phyloP scores from a whole-genome alignment of 2,888 invertebrate genomes.

The Lasioglossum zephyrum region DNA sequence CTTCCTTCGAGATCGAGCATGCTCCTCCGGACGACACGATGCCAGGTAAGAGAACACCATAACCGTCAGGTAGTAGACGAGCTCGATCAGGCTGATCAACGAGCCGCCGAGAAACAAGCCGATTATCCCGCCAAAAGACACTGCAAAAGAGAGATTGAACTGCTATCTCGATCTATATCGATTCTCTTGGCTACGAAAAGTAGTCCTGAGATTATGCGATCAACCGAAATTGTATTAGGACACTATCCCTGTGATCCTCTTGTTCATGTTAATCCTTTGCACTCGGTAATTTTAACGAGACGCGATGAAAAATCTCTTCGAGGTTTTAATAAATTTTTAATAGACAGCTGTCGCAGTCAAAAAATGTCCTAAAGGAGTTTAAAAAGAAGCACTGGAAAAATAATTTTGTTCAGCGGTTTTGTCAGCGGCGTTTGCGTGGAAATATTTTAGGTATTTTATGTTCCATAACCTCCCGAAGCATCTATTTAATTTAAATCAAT shows the following conservation, averaged over 20 bases:
- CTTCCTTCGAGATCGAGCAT: background rate
- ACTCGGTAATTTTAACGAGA: background rate
- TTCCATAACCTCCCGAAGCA: background rate
- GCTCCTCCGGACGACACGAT: background rate
- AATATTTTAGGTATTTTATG: background rate
- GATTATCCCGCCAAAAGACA: constrained; percentile 85
- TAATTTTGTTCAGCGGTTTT: background rate
- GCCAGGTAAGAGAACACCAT: constrained; percentile 36
- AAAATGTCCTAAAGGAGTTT: background rate
- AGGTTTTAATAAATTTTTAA: too few relatives aligned
- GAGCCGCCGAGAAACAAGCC: constrained; percentile 85
- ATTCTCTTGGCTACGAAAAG: constrained; percentile 58
- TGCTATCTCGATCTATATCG: constrained; percentile 31
- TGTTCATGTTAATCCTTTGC: background rate
- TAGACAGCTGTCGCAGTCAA: too few relatives aligned
- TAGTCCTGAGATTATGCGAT: background rate
- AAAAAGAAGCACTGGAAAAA: background rate
- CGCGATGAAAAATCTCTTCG: too few relatives aligned
- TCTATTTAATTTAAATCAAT: background rate
- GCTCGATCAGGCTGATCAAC: constrained; percentile 83
- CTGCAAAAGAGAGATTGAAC: constrained; percentile 72
- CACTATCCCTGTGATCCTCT: too few relatives aligned
- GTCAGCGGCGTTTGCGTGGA: background rate
- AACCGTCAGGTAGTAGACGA: constrained; percentile 79
- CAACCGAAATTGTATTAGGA: background rate